Percentiles rank a stretch among this genome's conserved stretches.
Evolutionary conservation across 2,113 vertebrate species (phyloP).

Genomic region (Sus scrofa): T2T-Sscrofa CM000819.6:35194001-35194500

Average conservation of each 20-base stretch:
- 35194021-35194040: neutral
- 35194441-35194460: neutral
- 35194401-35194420: neutral
- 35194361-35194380: neutral
- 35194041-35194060: neutral
- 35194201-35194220: neutral
- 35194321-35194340: neutral
- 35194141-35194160: neutral
- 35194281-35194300: neutral
- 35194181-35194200: neutral
- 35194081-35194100: neutral
- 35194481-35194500: neutral
- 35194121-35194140: neutral
- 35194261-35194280: neutral
- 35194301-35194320: neutral
- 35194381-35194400: neutral
- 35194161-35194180: conserved; percentile 19
- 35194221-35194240: neutral
- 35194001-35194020: neutral
- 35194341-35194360: neutral
- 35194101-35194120: neutral
- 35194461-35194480: neutral
- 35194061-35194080: neutral
- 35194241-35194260: neutral
- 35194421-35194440: neutral